These are phyloP conservation scores for Nysson spinosus DNA, from an alignment of 2,888 invertebrate genomes.

Conservation along the genomic window DNA sequence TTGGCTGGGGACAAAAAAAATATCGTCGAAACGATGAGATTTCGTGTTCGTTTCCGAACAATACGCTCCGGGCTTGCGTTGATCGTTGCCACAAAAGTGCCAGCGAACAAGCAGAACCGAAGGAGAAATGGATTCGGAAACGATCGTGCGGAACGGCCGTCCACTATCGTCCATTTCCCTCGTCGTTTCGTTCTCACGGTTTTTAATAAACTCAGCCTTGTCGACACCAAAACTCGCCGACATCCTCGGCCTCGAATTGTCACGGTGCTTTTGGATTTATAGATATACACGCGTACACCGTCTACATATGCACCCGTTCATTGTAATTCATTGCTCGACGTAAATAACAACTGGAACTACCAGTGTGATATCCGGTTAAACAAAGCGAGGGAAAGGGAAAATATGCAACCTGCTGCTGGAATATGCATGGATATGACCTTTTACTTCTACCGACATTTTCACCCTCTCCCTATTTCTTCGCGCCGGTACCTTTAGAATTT, in stretches of 20 bases:
- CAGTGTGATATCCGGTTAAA: constrained; percentile 59
- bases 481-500: no score
- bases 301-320: constrained; percentile 52
- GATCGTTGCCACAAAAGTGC: constrained; percentile 8
- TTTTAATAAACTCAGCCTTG: constrained; percentile 32
- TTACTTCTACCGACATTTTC: neutral
- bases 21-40: no score
- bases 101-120: constrained; percentile 8
- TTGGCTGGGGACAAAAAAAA: constrained; percentile 5
- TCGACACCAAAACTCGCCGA: neutral
- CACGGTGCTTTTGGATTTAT: constrained; percentile 57
- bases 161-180: constrained; percentile 19
- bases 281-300: constrained; percentile 47
- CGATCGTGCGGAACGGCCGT: constrained; percentile 21
- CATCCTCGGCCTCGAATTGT: constrained; percentile 47
- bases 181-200: constrained; percentile 20
- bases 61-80: constrained; percentile 13
- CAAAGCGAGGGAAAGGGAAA: constrained; percentile 55
- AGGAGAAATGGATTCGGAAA: constrained; percentile 18
- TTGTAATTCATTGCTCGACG: constrained; percentile 65
- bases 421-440: constrained; percentile 44
- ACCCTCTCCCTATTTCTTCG: neutral
- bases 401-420: constrained; percentile 42
- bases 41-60: constrained; percentile 20
- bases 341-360: constrained; percentile 61